Percentiles rank a stretch among this genome's conserved stretches.
phyloP scores from a whole-genome alignment of 2,113 vertebrate species.

The Tragelaphus strepsiceros region DNA sequence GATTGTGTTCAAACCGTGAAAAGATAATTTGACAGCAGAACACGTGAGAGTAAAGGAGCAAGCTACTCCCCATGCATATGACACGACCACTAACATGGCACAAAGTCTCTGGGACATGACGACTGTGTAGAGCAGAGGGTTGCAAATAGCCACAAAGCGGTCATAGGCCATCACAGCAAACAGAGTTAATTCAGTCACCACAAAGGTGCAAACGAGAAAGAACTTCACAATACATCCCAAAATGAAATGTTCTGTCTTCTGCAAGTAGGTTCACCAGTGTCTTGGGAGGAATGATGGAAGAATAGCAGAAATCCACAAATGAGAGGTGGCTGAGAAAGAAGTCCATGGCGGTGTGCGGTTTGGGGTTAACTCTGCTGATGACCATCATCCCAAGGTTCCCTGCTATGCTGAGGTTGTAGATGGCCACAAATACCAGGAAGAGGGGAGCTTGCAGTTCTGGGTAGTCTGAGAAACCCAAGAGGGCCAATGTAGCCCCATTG shows the following conservation, averaged over 20 bases:
- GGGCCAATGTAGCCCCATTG: fast-evolving
- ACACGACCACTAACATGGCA: not conserved
- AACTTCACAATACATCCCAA: not conserved
- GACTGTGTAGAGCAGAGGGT: constrained; percentile 46
- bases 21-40: constrained; percentile 31
- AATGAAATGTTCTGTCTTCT: not conserved
- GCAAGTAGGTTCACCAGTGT: not conserved
- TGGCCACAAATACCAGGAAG: not conserved
- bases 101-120: constrained; percentile 49
- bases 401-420: not conserved
- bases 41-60: constrained; percentile 43
- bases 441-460: not conserved
- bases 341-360: not conserved
- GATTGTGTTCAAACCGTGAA: not conserved
- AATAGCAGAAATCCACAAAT: not conserved
- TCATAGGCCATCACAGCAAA: constrained; percentile 62
- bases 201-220: not conserved
- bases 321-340: not conserved
- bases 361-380: not conserved
- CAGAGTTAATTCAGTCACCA: constrained; percentile 48
- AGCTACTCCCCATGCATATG: not conserved
- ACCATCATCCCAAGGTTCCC: not conserved
- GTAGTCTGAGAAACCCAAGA: not conserved
- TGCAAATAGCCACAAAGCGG: constrained; percentile 56
- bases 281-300: not conserved